Base-by-base conservation (phyloP, 2,113 vertebrate species). In the Psammodynastes pulverulentus region DNA sequence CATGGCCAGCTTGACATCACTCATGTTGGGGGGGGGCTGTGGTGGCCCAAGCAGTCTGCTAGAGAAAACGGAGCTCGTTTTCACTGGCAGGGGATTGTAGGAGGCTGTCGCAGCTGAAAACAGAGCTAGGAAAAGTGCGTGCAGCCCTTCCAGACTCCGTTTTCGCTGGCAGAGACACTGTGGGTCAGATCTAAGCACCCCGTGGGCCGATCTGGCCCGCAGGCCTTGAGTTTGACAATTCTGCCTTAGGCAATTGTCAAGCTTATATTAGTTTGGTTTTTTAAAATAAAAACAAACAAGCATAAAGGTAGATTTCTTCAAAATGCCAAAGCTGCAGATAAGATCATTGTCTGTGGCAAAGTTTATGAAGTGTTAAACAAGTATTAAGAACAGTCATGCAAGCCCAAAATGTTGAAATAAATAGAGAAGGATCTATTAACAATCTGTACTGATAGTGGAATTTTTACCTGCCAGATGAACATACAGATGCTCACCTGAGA, bases 391-490 rank as follows among this genome's bases (percentile, higher is more conserved):
- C 1, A 24, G 26, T 29, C 43, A 86, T 24, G 43, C 45, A 67
- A 88, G 46, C 56, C 62, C n/a, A 13, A 9, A 24, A 79, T 24
- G 29, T 17, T 79, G 7, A 21, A 72, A 51, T 79, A 43, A 72
- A 34, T 79, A 72, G 3, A 51, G 34, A 21, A 89, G 46, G 43
- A 34, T 72, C 53, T 56, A 67, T 4, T 39, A 45, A 72, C 51
- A 67, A 26, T n/a, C 39, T 87, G 48, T 9, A 67, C 6, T 92
- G 39, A 92, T 8, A 26, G 34, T 45, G 48, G 92, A 23, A 91
- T 19, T 94, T 94, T 91, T 72, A 90, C 7, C 93, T 84, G 1
- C 26, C 88, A 88, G 24, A 46, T 84, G 21, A 58, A n/a, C 90
- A 93, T 8, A 49, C 39, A 52, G 34, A 10, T 79, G 46, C 46